Conservation (phyloP, 2,888 invertebrate species). For the Epistrophella euchroma region DNA sequence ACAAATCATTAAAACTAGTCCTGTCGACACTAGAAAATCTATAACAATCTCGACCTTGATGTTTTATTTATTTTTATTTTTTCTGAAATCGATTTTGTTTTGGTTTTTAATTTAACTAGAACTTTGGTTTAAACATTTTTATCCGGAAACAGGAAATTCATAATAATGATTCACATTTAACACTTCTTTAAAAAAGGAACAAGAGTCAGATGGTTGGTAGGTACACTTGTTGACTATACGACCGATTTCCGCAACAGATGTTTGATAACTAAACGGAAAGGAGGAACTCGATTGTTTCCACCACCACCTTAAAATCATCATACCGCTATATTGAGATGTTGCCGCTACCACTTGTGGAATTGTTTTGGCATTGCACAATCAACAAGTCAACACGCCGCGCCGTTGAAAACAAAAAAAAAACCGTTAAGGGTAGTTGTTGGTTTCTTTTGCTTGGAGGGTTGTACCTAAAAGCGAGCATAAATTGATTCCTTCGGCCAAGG, state of each 20-base stretch:
- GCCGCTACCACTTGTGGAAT: conserved; percentile 73
- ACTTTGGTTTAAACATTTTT: conserved; percentile 11
- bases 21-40: conserved; percentile 1
- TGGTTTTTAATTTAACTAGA: background rate
- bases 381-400: conserved; percentile 69
- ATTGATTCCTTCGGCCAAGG: conserved; percentile 44
- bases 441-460: conserved; percentile 70
- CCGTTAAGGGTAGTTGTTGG: conserved; percentile 60
- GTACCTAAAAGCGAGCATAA: conserved; percentile 68
- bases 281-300: conserved; percentile 71
- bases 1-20: background rate
- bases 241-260: conserved; percentile 76
- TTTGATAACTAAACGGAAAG: conserved; percentile 74
- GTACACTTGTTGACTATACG: conserved; percentile 71
- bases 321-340: conserved; percentile 52
- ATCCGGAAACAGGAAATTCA: conserved; percentile 23
- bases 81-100: background rate
- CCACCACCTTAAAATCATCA: conserved; percentile 18
- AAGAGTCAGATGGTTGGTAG: background rate
- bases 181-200: conserved; percentile 2
- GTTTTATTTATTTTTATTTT: background rate
- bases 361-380: conserved; percentile 75
- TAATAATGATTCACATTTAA: background rate
- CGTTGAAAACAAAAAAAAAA: background rate
- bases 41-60: background rate